Evolutionary conservation across 2,888 invertebrate genomes (phyloP).

Genomic region (Chrysolina oricalcia): DNA sequence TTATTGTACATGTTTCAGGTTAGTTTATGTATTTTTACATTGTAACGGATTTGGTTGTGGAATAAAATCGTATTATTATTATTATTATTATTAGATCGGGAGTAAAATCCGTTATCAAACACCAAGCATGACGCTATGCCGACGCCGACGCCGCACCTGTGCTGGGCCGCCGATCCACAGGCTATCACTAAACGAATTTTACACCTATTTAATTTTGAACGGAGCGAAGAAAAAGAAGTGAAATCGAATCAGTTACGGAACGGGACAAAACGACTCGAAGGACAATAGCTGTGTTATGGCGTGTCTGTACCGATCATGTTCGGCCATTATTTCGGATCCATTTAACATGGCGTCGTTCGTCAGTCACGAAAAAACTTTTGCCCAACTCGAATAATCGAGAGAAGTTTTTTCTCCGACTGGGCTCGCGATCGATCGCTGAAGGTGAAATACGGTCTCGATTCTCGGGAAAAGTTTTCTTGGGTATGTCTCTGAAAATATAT

Average conservation of each 20-base stretch:
- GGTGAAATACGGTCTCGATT: slow-evolving; percentile 53
- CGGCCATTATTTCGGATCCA: slow-evolving; percentile 71
- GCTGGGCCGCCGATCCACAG: slow-evolving; percentile 64
- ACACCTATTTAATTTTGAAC: slow-evolving; percentile 72
- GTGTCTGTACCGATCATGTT: slow-evolving; percentile 68
- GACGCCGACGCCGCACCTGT: slow-evolving; percentile 38
- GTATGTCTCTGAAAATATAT: slow-evolving; percentile 25
- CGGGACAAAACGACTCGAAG: slow-evolving; percentile 41
- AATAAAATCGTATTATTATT: too few species aligned
- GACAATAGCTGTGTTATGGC: slow-evolving; percentile 64
- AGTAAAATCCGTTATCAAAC: too few species aligned
- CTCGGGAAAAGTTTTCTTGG: slow-evolving; percentile 42
- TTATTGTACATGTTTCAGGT: too few species aligned
- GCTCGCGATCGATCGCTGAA: slow-evolving; percentile 55
- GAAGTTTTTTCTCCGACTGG: slow-evolving; percentile 53
- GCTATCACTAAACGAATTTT: slow-evolving; percentile 70
- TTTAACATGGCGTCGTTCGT: slow-evolving; percentile 69
- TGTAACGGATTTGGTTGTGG: too few species aligned
- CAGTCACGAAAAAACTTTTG: slow-evolving; percentile 67
- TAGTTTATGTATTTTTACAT: too few species aligned
- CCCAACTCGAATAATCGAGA: slow-evolving; percentile 62
- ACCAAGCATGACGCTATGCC: slow-evolving; percentile 7
- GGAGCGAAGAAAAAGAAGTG: slow-evolving; percentile 64
- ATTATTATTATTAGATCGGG: too few species aligned
- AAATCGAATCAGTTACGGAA: slow-evolving; percentile 62